Evolutionary conservation across 2,797 vertebrate species (phyloP).

Genomic region (Vespertilio murinus): DNA sequence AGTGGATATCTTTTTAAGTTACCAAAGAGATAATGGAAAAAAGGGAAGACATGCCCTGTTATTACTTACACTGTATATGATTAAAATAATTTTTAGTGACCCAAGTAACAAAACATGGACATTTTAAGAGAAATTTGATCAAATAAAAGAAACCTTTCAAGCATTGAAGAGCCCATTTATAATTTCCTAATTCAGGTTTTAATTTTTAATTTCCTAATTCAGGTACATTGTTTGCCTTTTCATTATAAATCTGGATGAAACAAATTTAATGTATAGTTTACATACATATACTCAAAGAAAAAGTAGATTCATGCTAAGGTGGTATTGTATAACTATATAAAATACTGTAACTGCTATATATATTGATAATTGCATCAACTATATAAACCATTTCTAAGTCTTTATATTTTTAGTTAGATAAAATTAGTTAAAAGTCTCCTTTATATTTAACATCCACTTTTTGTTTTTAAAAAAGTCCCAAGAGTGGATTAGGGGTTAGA

Average conservation of each 20-base stretch:
- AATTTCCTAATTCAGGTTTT: not conserved
- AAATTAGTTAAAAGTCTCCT: slow-evolving; percentile 3
- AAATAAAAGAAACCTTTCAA: not conserved
- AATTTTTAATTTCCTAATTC: too few relatives aligned
- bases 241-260: not conserved
- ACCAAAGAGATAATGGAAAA: not conserved
- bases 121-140: slow-evolving; percentile 16
- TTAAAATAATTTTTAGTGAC: slow-evolving; percentile 41
- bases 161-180: not conserved
- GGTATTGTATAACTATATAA: not conserved
- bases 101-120: slow-evolving; percentile 26
- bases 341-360: not conserved
- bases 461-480: not conserved
- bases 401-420: not conserved
- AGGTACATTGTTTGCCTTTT: not conserved
- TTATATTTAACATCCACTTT: not conserved
- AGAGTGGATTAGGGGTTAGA: rapidly evolving
- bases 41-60: not conserved
- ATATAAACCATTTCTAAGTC: slow-evolving; percentile 42
- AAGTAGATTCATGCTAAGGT: not conserved
- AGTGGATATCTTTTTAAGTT: not conserved
- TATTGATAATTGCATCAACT: not conserved
- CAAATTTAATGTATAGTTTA: not conserved
- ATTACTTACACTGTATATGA: not conserved
- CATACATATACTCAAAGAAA: slow-evolving; percentile 23